Evolutionary conservation across 2,888 invertebrate genomes (phyloP), one percentile per base, ranked within the genome.

Genomic region (Listrodromus nycthemerus): DNA sequence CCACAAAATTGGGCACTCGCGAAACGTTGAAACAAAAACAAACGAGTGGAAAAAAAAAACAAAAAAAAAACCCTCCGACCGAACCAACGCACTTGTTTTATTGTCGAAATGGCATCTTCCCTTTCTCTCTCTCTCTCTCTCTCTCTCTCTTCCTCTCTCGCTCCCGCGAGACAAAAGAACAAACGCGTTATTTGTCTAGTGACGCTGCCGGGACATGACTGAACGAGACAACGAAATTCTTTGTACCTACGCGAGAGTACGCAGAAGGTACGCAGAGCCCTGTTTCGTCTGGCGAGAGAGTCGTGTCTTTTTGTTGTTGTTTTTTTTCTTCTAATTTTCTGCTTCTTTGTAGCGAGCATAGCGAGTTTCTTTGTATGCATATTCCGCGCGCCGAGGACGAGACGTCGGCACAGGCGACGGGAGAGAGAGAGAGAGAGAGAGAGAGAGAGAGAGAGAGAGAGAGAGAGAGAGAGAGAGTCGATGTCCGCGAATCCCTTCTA

Each of bases 151-250:
- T 21, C 16, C 21, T 37, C 33, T 52, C 41, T 19, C 61, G 33
- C 73, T 82, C 78, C 83, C 78, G 75, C 82, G 80, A 75, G 85
- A 84, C 83, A 81, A 86, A 86, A 81, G 82, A 81, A 52, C 63
- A 77, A 84, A 86, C 78, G 81, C 83, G 61, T 79, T 82, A 83
- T 80, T 67, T 77, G 74, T 79, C 77, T 50, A 50, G 50, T 19
- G 61, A 55, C 71, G 65, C 33, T 41, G 19, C 73, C 66, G 37
- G 55, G 52, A 52, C 52, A 50, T 19, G 55, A 66, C 33, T 21
- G 37, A n/a, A 48, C 69, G 55, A 37, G 37, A 80, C 80, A 80
- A 82, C 55, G 79, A 77, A 30, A 82, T 74, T 74, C 30, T 80
- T 73, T 79, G 65, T 65, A 71, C 71, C 27, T 65, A 79, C 71